Evolutionary conservation across 1,140 invertebrate genomes (phyloP), one percentile per base, ranked within the genome.

Genomic region (Diorhabda elongata): DNA sequence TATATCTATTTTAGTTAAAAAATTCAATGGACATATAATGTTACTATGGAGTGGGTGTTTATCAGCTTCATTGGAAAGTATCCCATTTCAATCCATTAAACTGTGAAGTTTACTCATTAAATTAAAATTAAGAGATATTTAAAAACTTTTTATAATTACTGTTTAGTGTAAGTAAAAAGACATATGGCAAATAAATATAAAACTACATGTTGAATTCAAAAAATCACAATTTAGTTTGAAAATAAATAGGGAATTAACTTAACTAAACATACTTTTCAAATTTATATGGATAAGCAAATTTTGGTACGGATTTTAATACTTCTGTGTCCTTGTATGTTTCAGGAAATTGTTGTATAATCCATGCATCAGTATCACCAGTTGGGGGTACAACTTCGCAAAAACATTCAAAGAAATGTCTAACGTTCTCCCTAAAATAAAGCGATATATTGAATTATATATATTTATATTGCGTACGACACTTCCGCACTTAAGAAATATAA

Each of bases 241-340:
- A 26, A 26, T 26, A 26, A 26, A 26, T 26, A 26, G 26, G 26
- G 26, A 26, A 26, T 26, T 26, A 26, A 26, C 26, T 26, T 61
- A 43, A 61, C 42, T 59, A 59, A 74, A 78, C 85, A 85, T 85
- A 93, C 92, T 90, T 91, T 81, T 90, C 87, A 79, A 92, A 86
- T 80, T 89, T 86, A 83, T 92, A 94, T 47, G 93, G 93, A 83
- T 92, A 94, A 74, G 91, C 88, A 85, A 95, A 94, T 84, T 92
- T 89, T 58, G 92, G 90, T 74, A 94, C 88, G 76, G 89, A 88
- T 81, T 90, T 92, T 43, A 94, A 82, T 72, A 93, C 87, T 76
- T 92, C 91, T 79, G 89, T 85, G 82, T 93, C 88, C 75, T 85
- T 87, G 78, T 90, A 93, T 64, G 81, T 83, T 70, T 87, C 89